These are phyloP conservation scores for Aethina tumida DNA, from an alignment of 1,140 invertebrate genomes.

Conservation along the genomic window DNA sequence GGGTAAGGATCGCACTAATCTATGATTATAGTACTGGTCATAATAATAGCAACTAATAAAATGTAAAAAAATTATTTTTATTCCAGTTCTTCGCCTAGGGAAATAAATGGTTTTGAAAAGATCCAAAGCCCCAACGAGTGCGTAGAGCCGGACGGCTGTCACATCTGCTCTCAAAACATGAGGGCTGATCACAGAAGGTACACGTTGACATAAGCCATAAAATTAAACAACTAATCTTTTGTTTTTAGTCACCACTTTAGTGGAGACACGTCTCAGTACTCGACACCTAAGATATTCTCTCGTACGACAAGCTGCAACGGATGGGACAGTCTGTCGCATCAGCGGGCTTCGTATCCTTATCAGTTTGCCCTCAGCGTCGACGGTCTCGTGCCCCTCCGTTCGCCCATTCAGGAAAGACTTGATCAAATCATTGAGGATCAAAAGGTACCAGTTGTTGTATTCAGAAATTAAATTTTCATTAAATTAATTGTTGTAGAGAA, in stretches of 20 bases:
- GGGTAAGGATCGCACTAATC: slow-evolving; percentile 16
- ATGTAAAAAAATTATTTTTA: slow-evolving; percentile 3
- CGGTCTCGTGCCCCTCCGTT: slow-evolving; percentile 66
- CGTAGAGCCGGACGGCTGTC: slow-evolving; percentile 19
- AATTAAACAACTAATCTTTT: no score
- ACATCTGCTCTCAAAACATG: slow-evolving; percentile 22
- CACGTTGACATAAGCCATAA: slow-evolving; percentile 12
- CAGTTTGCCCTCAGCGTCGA: slow-evolving; percentile 46
- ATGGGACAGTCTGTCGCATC: slow-evolving; percentile 21
- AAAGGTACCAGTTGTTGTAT: slow-evolving; percentile 44
- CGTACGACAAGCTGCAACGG: slow-evolving; percentile 34
- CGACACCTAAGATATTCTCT: slow-evolving; percentile 34
- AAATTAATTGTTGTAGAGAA: slow-evolving; percentile 39
- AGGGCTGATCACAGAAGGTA: slow-evolving; percentile 20
- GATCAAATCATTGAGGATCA: slow-evolving; percentile 70
- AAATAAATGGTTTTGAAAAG: slow-evolving; percentile 30
- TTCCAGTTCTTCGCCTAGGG: slow-evolving; percentile 26
- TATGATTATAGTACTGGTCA: not conserved
- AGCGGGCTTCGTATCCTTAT: slow-evolving; percentile 11
- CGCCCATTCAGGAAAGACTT: slow-evolving; percentile 67
- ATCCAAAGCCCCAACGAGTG: slow-evolving; percentile 21
- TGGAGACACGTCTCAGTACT: slow-evolving; percentile 26
- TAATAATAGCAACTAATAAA: slow-evolving; percentile 1
- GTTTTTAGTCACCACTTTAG: slow-evolving; percentile 11
- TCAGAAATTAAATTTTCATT: slow-evolving; percentile 1